Evolutionary conservation across 2,888 invertebrate genomes (phyloP), one percentile per base, ranked within the genome.

Genomic region (Cacoxenus indagator): DNA sequence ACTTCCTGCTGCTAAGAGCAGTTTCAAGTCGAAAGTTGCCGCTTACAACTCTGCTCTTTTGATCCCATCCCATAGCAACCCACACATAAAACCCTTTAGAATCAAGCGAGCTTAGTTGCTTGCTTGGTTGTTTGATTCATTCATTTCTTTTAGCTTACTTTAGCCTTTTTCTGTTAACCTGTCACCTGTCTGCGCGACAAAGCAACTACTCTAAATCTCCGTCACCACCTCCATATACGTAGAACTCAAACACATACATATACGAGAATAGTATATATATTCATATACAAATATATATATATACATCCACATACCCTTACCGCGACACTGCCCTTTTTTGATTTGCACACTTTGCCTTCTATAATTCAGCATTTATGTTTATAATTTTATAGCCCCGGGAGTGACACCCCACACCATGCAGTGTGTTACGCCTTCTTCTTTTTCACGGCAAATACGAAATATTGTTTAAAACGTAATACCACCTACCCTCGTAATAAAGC

Each of bases 361-460:
- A 67, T 37, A 71, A 70, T 66, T 72, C 73, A 70, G 77, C 83
- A 80, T 77, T 76, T 82, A 77, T 77, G 83, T 80, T 83, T 83
- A 80, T 83, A 83, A 82, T 82, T 80, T 82, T 78, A 75, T 77
- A 82, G 74, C 75, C 68, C 67, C 37, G 70, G 62, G 45, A 54
- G 70, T 64, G 51, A 48, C n/a, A 9, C 19, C 31, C 4, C 31
- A 22, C 31, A 31, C n/a, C n/a, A n/a, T n/a, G n/a, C n/a, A n/a
- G n/a, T n/a, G n/a, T n/a, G n/a, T n/a, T n/a, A 19, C 22, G 19
- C 54, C 31, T 59, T 31, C 37, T 27, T 27, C 29, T 17, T 5
- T 2, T 74, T 71, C 73, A 74, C 72, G 79, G 81, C 81, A 82
- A 81, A 79, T 80, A 81, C 82, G 81, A 82, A 82, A 80, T 81